Conservation (phyloP, 2,113 vertebrate species). For the Casuarius casuarius region DNA sequence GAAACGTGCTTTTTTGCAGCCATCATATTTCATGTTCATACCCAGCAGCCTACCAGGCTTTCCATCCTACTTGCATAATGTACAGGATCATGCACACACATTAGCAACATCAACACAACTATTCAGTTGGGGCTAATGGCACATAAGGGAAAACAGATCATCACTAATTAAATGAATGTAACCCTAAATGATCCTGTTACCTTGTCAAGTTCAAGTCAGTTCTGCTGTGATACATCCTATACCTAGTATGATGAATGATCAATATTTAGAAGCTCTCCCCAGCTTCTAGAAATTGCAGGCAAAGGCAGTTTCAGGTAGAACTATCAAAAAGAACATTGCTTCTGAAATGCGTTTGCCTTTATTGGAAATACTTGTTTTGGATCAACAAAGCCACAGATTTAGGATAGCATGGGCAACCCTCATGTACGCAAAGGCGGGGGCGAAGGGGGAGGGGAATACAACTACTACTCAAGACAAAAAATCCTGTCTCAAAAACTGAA, state of each 20-base stretch:
- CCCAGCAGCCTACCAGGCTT: neutral
- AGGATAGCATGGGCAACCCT: neutral
- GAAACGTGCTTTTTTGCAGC: neutral
- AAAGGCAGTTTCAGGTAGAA: neutral
- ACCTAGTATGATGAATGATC: neutral
- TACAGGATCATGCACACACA: neutral
- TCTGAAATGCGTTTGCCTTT: neutral
- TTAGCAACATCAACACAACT: neutral
- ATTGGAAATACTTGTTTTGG: neutral
- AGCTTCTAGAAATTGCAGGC: neutral
- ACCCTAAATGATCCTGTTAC: neutral
- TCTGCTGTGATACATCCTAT: conserved; percentile 36
- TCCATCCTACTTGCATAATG: neutral
- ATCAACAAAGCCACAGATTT: conserved; percentile 47
- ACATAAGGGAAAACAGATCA: neutral
- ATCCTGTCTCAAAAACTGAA: conserved; percentile 47
- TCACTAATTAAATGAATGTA: neutral
- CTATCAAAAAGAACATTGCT: neutral
- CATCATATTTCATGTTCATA: neutral
- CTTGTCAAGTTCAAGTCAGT: conserved; percentile 44
- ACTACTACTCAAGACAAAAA: conserved; percentile 12
- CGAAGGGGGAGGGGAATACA: neutral
- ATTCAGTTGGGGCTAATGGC: rapidly evolving
- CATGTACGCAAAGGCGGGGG: neutral
- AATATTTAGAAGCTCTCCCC: conserved; percentile 27